These are phyloP conservation scores for Pachyuromys duprasi DNA, from an alignment of 2,797 vertebrate genomes.

Conservation along the genomic window DNA sequence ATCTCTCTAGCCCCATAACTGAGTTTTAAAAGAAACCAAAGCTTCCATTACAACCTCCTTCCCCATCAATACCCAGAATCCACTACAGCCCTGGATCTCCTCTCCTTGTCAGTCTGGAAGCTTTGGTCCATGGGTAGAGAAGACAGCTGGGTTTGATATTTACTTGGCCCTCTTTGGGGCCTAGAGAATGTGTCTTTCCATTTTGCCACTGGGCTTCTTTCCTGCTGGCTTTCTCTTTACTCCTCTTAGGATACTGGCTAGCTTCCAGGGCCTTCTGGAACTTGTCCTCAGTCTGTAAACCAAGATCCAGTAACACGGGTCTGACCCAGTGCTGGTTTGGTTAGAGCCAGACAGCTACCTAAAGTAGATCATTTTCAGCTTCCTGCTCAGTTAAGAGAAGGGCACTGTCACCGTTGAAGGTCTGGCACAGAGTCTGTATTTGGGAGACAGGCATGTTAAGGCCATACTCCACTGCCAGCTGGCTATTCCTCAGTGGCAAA, in stretches of 20 bases:
- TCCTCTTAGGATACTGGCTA: not conserved
- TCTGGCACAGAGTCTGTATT: not conserved
- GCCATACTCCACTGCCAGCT: not conserved
- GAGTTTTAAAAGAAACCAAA: too few relatives aligned
- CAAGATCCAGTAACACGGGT: not conserved
- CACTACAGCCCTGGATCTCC: not conserved
- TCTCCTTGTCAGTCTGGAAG: not conserved
- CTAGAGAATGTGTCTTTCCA: too few relatives aligned
- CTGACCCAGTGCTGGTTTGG: not conserved
- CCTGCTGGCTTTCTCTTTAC: not conserved
- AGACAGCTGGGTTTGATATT: not conserved
- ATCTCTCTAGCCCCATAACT: too few relatives aligned
- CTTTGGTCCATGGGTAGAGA: not conserved
- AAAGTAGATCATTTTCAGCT: not conserved
- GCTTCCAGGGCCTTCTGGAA: not conserved
- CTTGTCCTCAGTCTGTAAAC: not conserved
- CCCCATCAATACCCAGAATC: not conserved
- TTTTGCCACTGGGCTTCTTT: not conserved
- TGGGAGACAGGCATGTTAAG: not conserved
- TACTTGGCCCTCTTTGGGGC: not conserved
- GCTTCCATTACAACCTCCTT: not conserved
- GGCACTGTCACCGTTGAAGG: not conserved
- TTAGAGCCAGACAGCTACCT: not conserved
- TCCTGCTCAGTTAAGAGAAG: not conserved
- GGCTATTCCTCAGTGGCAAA: not conserved